Base-by-base conservation (phyloP, 2,888 invertebrate genomes). In the Cheilosia vernalis region DNA sequence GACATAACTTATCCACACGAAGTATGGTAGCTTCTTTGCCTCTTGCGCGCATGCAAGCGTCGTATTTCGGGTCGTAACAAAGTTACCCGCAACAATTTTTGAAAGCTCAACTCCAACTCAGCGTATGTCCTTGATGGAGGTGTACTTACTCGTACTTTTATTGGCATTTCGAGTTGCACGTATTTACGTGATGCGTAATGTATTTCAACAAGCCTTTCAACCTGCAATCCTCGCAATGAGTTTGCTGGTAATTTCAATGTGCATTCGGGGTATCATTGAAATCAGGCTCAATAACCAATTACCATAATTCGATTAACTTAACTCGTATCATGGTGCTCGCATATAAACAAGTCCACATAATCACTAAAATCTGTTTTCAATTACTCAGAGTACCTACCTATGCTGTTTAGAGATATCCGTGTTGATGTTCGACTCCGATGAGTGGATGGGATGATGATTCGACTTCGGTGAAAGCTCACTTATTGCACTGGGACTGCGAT, bases 321-420 rank as follows among this genome's bases (percentile, higher is more conserved):
- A 55, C 10, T 13, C 33, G n/a, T 1, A 15, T 21, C 37, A 27
- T 55, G 9, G n/a, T 49, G 9, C 15, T 47, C 49, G 49, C 27
- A 21, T 51, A 47, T 27, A 72, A 60, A 44, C 49, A 51, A 58
- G 13, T 24, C 60, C n/a, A 33, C 21, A 44, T 27, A 72, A 61
- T 60, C 40, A 49, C 49, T 37, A 6, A 51, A 37, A 64, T 66
- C 40, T 49, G 69, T 61, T 77, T 77, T 69, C 77, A 77, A 67
- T 77, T 61, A 77, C 69, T 24, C 53, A 67, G 61, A 69, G n/a
- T 60, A 49, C 13, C 37, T 13, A 37, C 4, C 37, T 13, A 30
- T 30, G 30, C 27, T 61, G 53, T 30, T 37, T 53, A 42, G 49
- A 67, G 24, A 53, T 42, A 61, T 47, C 21, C 21, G 42, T 60